phyloP scores from a whole-genome alignment of 2,113 vertebrate genomes.

The Nannobrachium achirus region DNA sequence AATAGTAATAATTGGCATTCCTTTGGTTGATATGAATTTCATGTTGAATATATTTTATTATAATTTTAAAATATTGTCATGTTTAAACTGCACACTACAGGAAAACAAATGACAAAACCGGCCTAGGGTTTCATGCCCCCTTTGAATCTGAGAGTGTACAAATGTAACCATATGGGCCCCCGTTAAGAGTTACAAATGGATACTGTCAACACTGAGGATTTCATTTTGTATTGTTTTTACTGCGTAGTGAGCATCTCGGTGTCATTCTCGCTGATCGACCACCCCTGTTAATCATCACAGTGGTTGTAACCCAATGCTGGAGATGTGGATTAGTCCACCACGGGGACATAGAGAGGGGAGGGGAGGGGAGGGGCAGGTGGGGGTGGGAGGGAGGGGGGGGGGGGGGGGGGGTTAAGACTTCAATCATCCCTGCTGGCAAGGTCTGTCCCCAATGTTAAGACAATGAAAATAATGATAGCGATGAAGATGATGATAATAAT shows the following conservation, averaged over 20 bases:
- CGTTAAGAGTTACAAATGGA: background rate
- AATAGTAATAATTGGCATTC: too few relatives aligned
- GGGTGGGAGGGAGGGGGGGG: conserved; percentile 15
- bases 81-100: too few relatives aligned
- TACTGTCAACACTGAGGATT: too few relatives aligned
- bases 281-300: conserved; percentile 43
- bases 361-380: background rate
- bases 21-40: too few relatives aligned
- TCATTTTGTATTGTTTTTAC: too few relatives aligned
- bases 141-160: too few relatives aligned
- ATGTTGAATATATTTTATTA: too few relatives aligned
- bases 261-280: conserved; percentile 64
- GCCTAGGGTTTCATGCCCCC: too few relatives aligned
- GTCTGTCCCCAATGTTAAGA: conserved; percentile 70
- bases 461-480: conserved; percentile 70
- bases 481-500: conserved; percentile 83
- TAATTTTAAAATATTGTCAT: too few relatives aligned
- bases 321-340: conserved; percentile 46
- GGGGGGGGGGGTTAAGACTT: conserved; percentile 45
- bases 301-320: conserved; percentile 68
- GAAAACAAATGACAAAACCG: too few relatives aligned
- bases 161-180: conserved; percentile 18
- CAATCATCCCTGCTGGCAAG: conserved; percentile 77
- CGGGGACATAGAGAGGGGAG: conserved; percentile 15
- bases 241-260: conserved; percentile 52